Percentiles rank a stretch among this genome's conserved stretches.
phyloP scores from a whole-genome alignment of 1,140 invertebrate species.

The Cydia splendana region DNA sequence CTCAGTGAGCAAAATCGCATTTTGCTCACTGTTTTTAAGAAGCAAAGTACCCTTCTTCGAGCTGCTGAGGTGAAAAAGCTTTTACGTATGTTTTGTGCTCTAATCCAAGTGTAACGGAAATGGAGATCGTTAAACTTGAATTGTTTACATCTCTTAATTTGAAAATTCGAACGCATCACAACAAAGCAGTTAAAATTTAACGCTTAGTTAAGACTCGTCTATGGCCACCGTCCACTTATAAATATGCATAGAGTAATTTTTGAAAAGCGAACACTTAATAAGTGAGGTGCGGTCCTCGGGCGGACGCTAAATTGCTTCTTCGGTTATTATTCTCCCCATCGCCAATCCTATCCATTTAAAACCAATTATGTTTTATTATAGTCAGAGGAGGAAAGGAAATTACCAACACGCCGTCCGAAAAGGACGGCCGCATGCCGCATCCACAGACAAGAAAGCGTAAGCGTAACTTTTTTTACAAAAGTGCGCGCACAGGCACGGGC shows the following conservation, averaged over 20 bases:
- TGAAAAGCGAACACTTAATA: constrained; percentile 57
- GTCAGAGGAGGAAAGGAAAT: constrained; percentile 54
- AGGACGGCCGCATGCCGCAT: constrained; percentile 43
- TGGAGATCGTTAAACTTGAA: constrained; percentile 5
- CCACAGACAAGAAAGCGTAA: constrained; percentile 50
- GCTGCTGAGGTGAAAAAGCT: too few relatives aligned
- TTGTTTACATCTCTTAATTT: constrained; percentile 27
- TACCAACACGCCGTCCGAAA: constrained; percentile 44
- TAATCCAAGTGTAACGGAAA: not conserved
- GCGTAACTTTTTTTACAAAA: constrained; percentile 49
- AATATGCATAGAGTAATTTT: constrained; percentile 73
- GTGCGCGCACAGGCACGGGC: constrained; percentile 52
- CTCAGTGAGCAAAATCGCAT: too few relatives aligned
- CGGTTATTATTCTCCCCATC: constrained; percentile 66
- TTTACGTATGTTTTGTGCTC: not conserved
- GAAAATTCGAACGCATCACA: constrained; percentile 22
- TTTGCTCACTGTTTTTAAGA: too few relatives aligned
- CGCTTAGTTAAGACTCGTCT: constrained; percentile 37
- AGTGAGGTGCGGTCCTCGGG: constrained; percentile 51
- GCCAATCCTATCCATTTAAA: constrained; percentile 79
- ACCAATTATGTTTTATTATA: constrained; percentile 80
- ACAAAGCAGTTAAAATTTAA: constrained; percentile 36
- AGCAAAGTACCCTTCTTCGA: too few relatives aligned
- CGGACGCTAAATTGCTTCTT: constrained; percentile 69
- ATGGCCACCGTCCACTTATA: constrained; percentile 55